A percentile compares a stretch with the other conserved stretches of the same genome.
These are phyloP conservation scores for Lepetodrilus schrolli DNA, from an alignment of 2,888 invertebrate genomes.

Conservation along the genomic window DNA sequence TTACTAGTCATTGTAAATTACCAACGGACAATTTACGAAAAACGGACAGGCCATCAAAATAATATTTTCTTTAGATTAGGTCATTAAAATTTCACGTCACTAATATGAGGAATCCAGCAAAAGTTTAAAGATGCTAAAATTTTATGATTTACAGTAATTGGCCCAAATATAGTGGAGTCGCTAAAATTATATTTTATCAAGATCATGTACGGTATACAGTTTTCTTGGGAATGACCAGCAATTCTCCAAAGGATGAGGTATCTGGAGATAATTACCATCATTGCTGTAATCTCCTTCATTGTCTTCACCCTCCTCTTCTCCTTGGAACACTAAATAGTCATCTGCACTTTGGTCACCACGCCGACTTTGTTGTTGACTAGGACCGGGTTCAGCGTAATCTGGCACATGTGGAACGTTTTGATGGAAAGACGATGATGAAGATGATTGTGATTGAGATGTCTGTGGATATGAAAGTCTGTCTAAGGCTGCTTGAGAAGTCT, in stretches of 20 bases:
- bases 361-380: background rate
- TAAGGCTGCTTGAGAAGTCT: conserved; percentile 11
- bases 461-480: conserved; percentile 17
- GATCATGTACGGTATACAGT: background rate
- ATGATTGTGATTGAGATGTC: conserved; percentile 14
- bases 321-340: conserved; percentile 20
- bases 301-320: conserved; percentile 17
- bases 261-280: conserved; percentile 23
- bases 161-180: too few species aligned
- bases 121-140: too few species aligned
- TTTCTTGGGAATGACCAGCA: conserved; percentile 9
- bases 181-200: too few species aligned
- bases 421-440: conserved; percentile 20
- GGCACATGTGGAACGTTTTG: conserved; percentile 23
- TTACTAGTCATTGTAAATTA: too few species aligned
- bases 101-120: too few species aligned
- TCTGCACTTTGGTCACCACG: conserved; percentile 16
- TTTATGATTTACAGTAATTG: too few species aligned
- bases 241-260: background rate
- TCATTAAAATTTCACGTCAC: too few species aligned
- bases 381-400: conserved; percentile 14
- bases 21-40: too few species aligned
- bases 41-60: too few species aligned
- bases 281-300: conserved; percentile 22
- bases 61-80: too few species aligned